Percentiles rank a stretch among this genome's conserved stretches.
Conservation (phyloP, 1,140 invertebrate species). For the Aphis gossypii region DNA sequence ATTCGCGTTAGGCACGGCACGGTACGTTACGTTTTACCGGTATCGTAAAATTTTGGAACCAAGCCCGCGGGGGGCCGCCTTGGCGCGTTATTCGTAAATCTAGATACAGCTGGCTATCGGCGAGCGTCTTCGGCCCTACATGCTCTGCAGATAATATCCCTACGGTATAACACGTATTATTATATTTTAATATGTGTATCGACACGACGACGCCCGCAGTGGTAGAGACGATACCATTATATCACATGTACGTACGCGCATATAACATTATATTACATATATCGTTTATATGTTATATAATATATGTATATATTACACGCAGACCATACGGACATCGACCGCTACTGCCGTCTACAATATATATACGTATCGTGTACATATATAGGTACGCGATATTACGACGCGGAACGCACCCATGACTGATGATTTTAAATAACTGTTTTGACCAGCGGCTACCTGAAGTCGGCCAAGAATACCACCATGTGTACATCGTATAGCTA, state of each 20-base stretch:
- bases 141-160: background rate
- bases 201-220: constrained; percentile 39
- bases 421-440: constrained; percentile 25
- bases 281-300: background rate
- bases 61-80: background rate
- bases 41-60: background rate
- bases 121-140: background rate
- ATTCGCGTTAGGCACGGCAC: background rate
- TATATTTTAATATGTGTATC: background rate
- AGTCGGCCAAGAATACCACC: background rate
- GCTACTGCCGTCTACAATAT: background rate
- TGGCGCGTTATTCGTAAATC: background rate
- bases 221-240: constrained; percentile 8
- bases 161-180: background rate
- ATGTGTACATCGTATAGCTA: background rate
- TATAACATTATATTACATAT: background rate
- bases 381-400: background rate
- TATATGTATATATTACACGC: background rate
- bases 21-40: background rate
- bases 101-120: background rate
- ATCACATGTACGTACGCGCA: background rate
- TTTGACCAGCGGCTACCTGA: constrained; percentile 46
- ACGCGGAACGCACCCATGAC: constrained; percentile 10
- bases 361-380: background rate
- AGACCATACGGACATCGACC: background rate